Evolutionary conservation across 2,888 invertebrate species (phyloP).

Genomic region (Drosophila pseudotakahashii): DNA sequence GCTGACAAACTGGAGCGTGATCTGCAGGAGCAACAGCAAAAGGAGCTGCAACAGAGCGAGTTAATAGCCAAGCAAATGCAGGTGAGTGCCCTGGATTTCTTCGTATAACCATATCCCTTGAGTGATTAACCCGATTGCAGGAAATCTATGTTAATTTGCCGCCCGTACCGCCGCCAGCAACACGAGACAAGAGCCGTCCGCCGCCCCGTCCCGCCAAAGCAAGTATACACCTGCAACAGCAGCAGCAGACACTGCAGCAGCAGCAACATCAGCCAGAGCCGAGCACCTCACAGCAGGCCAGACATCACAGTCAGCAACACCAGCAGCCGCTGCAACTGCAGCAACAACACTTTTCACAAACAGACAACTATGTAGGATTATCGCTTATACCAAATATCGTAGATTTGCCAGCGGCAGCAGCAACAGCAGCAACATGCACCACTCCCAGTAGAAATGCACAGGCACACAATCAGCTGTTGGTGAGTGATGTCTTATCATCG

Average conservation of each 20-base stretch:
- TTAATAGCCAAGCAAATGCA: constrained; percentile 85
- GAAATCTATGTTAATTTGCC: constrained; percentile 83
- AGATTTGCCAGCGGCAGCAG: constrained; percentile 58
- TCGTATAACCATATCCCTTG: too few relatives aligned
- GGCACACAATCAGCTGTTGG: constrained; percentile 70
- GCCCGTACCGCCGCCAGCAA: constrained; percentile 73
- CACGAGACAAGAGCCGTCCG: constrained; percentile 72
- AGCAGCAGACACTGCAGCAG: constrained; percentile 42
- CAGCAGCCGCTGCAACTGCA: constrained; percentile 54
- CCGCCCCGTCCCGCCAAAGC: constrained; percentile 82
- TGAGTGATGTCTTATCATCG: constrained; percentile 72
- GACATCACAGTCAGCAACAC: constrained; percentile 64
- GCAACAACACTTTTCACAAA: constrained; percentile 81
- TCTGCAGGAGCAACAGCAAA: constrained; percentile 85
- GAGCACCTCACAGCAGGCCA: constrained; percentile 74
- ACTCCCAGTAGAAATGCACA: constrained; percentile 59
- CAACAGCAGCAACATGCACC: constrained; percentile 39
- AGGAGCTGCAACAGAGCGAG: constrained; percentile 86
- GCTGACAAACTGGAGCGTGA: constrained; percentile 88
- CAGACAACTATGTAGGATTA: constrained; percentile 81
- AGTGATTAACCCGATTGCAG: constrained; percentile 49
- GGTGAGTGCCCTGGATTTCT: constrained; percentile 68
- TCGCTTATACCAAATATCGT: constrained; percentile 73
- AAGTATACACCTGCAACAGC: constrained; percentile 72
- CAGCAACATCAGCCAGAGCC: constrained; percentile 59